phyloP scores from a whole-genome alignment of 2,888 invertebrate species.

The Sylvicola fuscatus region DNA sequence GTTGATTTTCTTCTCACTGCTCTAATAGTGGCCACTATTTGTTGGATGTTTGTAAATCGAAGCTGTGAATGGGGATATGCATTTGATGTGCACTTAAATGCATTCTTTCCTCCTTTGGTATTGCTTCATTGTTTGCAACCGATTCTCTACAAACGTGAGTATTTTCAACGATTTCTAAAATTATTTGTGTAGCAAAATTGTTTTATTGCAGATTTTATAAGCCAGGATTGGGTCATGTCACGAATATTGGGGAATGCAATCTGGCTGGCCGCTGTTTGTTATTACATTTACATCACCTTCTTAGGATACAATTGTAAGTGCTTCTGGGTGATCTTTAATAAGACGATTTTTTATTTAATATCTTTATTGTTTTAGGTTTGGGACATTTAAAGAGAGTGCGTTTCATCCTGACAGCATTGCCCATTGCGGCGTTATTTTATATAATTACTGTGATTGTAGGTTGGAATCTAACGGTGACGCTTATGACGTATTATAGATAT shows the following conservation, averaged over 20 bases:
- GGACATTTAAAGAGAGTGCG: constrained; percentile 62
- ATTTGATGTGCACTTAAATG: constrained; percentile 90
- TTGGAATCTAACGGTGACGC: too few species aligned
- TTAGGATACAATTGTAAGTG: constrained; percentile 72
- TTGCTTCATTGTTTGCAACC: constrained; percentile 75
- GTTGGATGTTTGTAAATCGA: constrained; percentile 40
- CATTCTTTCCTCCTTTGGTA: constrained; percentile 77
- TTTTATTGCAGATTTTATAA: constrained; percentile 44
- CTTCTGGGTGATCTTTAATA: neutral
- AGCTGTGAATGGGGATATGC: constrained; percentile 81
- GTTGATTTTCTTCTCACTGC: constrained; percentile 77
- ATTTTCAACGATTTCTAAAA: constrained; percentile 3
- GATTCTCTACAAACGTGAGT: constrained; percentile 49
- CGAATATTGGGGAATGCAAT: constrained; percentile 66
- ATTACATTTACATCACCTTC: constrained; percentile 86
- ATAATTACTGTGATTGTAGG: too few species aligned
- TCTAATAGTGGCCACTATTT: constrained; percentile 53
- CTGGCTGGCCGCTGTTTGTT: constrained; percentile 68
- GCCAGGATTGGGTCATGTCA: constrained; percentile 47
- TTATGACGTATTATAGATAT: too few species aligned
- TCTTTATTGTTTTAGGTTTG: constrained; percentile 37
- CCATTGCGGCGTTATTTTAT: constrained; percentile 46
- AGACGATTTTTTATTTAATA: too few species aligned
- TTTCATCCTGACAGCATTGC: constrained; percentile 55
- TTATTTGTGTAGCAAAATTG: constrained; percentile 3